Evolutionary conservation across 2,888 invertebrate genomes (phyloP), one percentile per base, ranked within the genome.

Genomic region (Pteria penguin): DNA sequence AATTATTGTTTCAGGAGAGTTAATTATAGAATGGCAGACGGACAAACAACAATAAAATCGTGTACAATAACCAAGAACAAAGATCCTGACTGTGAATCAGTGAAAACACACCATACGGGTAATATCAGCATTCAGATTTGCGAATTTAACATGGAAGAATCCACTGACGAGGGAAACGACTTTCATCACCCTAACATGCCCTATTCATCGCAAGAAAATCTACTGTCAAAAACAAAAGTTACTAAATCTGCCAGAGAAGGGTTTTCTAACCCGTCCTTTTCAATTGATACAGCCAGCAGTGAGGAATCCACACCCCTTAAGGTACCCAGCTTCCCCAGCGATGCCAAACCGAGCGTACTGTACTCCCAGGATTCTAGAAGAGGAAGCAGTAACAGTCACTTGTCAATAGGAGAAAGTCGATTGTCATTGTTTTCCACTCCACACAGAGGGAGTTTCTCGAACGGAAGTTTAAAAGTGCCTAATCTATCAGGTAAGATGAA

Each of bases 281-380:
- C 68, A 14, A 57, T 68, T 2, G 68, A 68, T 24, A 68, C 55
- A 33, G 68, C 57, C 57, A 68, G 68, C 29, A 32, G 52, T 26
- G 33, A 24, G 11, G 29, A 29, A 24, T 68, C 68, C 22, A 31
- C 57, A 14, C 66, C 63, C 4, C 24, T 24, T n/a, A 66, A 66
- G n/a, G 4, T 54, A 14, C 14, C 29, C n/a, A 52, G 14, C 4
- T n/a, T 52, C 27, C 54, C 54, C 29, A 27, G n/a, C n/a, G n/a
- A n/a, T n/a, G n/a, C n/a, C n/a, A n/a, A n/a, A n/a, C n/a, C n/a
- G n/a, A n/a, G n/a, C n/a, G n/a, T n/a, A n/a, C n/a, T n/a, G n/a
- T n/a, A n/a, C n/a, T n/a, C n/a, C n/a, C n/a, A n/a, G n/a, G n/a
- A n/a, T n/a, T n/a, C n/a, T n/a, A n/a, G n/a, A n/a, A n/a, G n/a